Base-by-base conservation (phyloP, 2,888 invertebrate species). In the Uropetala carovei region DNA sequence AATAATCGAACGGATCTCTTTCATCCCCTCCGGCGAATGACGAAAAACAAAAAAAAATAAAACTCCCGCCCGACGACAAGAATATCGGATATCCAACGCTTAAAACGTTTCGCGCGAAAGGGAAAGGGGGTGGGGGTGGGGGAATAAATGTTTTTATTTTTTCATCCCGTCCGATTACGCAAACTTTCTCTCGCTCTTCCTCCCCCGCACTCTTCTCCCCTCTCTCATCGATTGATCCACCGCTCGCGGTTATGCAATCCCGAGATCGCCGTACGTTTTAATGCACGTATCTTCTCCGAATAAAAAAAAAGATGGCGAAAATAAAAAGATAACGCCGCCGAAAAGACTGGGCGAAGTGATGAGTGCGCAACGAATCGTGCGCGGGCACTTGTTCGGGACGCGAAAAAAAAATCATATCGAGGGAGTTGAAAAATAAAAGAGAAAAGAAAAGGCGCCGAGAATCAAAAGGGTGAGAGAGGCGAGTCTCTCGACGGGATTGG, bases 161-260 rank as follows among this genome's bases (percentile, higher is more conserved):
- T 60, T 60, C 30, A 30, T 89, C 64, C 43, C 89, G 86, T 59
- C 83, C 83, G 83, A 64, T 89, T 89, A 89, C 89, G 89, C 89
- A 89, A 89, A 56, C 64, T 56, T 68, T 86, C 86, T 59, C 60
- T 56, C 83, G 57, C 56, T 83, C 57, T 11, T 57, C 56, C 83
- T 83, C 43, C 83, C n/a, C 83, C 83, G 43, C 56, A 16, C 56
- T 83, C 83, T 0, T 3, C 56, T 4, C 43, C 59, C 30, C 86
- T 30, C 60, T 30, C 82, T 30, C 27, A 11, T 27, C 86, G 10
- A 64, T 86, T 22, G 60, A 86, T 86, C 86, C 85, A 30, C 60
- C 86, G 86, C 59, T 27, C n/a, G 59, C 18, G 43, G 56, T 89
- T 89, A 68, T 64, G 89, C 68, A 64, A 89, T 64, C 60, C 68